Percentiles rank a stretch among this genome's conserved stretches.
phyloP scores from a whole-genome alignment of 2,888 invertebrate species.

The Caenorhabditis sp. region DNA sequence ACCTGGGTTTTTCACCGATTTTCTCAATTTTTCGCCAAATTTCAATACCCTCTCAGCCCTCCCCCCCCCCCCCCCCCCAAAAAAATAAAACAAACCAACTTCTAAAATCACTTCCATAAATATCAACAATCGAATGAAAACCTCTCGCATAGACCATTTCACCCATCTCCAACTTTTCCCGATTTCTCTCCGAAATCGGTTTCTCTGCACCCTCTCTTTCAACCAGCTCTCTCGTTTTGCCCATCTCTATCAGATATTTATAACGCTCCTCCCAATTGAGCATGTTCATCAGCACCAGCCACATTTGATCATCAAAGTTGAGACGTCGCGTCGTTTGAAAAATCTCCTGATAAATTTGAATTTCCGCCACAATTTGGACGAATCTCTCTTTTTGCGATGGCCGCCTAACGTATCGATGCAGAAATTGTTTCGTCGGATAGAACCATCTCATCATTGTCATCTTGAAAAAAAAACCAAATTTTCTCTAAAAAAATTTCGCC shows the following conservation, averaged over 20 bases:
- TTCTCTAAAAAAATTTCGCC: not conserved
- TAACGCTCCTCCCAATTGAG: constrained; percentile 25
- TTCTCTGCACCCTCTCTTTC: not conserved
- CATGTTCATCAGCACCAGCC: constrained; percentile 34
- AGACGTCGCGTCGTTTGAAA: constrained; percentile 12
- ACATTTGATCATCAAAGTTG: constrained; percentile 27
- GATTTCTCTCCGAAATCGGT: constrained; percentile 17
- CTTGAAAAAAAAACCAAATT: too few relatives aligned
- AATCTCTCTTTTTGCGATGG: constrained; percentile 29
- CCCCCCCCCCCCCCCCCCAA: too few relatives aligned
- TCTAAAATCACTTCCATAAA: constrained; percentile 49
- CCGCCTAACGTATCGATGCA: constrained; percentile 19
- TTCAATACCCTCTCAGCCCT: too few relatives aligned
- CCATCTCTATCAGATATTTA: constrained; percentile 20
- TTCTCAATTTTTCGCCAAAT: too few relatives aligned
- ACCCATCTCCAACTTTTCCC: constrained; percentile 6
- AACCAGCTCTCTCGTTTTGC: not conserved
- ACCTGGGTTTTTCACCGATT: too few relatives aligned
- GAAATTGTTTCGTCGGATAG: constrained; percentile 18
- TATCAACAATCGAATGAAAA: constrained; percentile 43
- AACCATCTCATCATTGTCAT: not conserved
- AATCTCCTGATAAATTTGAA: constrained; percentile 23
- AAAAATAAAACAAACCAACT: constrained; percentile 15
- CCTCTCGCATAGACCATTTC: constrained; percentile 53
- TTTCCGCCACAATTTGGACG: constrained; percentile 29